Conservation (phyloP, 2,888 invertebrate species). For the Archips xylosteana region DNA sequence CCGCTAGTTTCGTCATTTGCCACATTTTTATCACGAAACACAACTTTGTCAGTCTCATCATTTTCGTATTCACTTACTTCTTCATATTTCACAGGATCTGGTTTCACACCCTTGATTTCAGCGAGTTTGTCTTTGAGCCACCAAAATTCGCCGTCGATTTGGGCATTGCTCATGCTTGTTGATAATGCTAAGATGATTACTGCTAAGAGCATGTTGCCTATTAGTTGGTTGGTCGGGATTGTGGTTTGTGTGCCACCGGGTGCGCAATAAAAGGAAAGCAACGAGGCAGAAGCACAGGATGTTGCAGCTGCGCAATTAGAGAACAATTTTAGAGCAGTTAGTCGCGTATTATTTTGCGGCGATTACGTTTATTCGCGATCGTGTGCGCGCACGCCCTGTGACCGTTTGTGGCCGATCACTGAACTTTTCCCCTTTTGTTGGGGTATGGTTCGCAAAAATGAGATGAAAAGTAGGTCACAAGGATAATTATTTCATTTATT, state of each 20-base stretch:
- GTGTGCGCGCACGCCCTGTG: slow-evolving; percentile 59
- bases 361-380: slow-evolving; percentile 65
- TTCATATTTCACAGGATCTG: slow-evolving; percentile 64
- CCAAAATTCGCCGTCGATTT: slow-evolving; percentile 77
- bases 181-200: slow-evolving; percentile 53
- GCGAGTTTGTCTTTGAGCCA: slow-evolving; percentile 71
- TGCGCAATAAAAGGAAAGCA: slow-evolving; percentile 37
- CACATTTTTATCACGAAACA: slow-evolving; percentile 62
- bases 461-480: slow-evolving; percentile 34
- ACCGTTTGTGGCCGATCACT: slow-evolving; percentile 57
- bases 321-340: slow-evolving; percentile 57
- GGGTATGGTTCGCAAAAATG: slow-evolving; percentile 46
- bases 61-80: slow-evolving; percentile 66
- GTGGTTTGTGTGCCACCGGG: slow-evolving; percentile 48
- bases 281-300: slow-evolving; percentile 66
- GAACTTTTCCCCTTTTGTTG: slow-evolving; percentile 54
- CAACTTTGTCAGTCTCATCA: slow-evolving; percentile 69
- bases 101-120: slow-evolving; percentile 55
- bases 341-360: slow-evolving; percentile 64
- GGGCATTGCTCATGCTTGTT: slow-evolving; percentile 57
- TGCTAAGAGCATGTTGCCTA: slow-evolving; percentile 51
- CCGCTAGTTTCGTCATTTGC: slow-evolving; percentile 29
- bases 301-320: slow-evolving; percentile 67
- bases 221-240: slow-evolving; percentile 15
- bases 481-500: slow-evolving; percentile 10